Base-by-base conservation (phyloP, 2,113 vertebrate species). In the Cephalophus harveyi region DNA sequence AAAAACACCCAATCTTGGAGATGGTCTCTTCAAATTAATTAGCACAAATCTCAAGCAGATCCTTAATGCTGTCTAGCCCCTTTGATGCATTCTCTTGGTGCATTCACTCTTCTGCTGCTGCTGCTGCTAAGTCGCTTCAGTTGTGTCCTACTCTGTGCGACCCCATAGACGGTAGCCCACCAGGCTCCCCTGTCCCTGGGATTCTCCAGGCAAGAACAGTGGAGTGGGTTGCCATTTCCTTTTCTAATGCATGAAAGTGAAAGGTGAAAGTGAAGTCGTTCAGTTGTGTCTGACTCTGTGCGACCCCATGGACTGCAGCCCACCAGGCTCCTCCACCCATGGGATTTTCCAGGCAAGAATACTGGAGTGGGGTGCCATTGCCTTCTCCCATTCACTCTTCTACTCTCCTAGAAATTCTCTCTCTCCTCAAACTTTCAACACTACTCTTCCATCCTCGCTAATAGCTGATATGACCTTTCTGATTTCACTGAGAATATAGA, bases 91-190 rank as follows among this genome's bases (percentile, higher is more conserved):
- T 40, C 10, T 28, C 30, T 15, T 84, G 17, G 43, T 8, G 10
- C 8, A 28, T 4, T 76, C 78, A 54, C 27, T n/a, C 28, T 87
- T 67, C 50, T 19, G 5, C 40, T 19, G 25, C 25, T 59, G 57
- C 57, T 28, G 25, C 57, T 59, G 57, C 57, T 59, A 59, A 27
- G 25, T 59, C 25, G 11, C 25, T 59, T 59, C 57, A 59, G 57
- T 28, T 1, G 1, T 59, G 57, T 59, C 57, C 0, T 0, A 59
- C 25, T 59, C 57, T 59, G 25, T 59, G 25, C 0, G 11, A 59
- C 57, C 25, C 57, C 57, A 28, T 13, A 59, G 57, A 59, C 0
- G 25, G 25, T 11, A 2, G 57, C 25, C 25, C 11, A 59, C 57
- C 10, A 59, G 57, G 57, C 57, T 59, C 57, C 25, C 11, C 57